phyloP scores from a whole-genome alignment of 2,113 vertebrate genomes.

The human region GRCh38 chr1:72862501-72863000 shows the following conservation, averaged over 20 bases:
- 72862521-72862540: background rate
- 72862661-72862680: background rate
- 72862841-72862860: background rate
- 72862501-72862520: background rate
- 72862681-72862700: background rate
- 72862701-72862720: background rate
- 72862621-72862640: background rate
- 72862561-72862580: background rate
- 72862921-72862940: background rate
- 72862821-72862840: background rate
- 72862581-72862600: background rate
- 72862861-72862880: background rate
- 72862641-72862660: background rate
- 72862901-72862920: background rate
- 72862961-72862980: background rate
- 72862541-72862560: background rate
- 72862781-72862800: background rate
- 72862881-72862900: background rate
- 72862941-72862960: background rate
- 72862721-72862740: background rate
- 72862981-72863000: background rate
- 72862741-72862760: background rate
- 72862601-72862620: background rate
- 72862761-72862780: background rate
- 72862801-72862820: background rate